Base-by-base conservation (phyloP, 1,140 invertebrate genomes). In the Drosophila busckii region DNA sequence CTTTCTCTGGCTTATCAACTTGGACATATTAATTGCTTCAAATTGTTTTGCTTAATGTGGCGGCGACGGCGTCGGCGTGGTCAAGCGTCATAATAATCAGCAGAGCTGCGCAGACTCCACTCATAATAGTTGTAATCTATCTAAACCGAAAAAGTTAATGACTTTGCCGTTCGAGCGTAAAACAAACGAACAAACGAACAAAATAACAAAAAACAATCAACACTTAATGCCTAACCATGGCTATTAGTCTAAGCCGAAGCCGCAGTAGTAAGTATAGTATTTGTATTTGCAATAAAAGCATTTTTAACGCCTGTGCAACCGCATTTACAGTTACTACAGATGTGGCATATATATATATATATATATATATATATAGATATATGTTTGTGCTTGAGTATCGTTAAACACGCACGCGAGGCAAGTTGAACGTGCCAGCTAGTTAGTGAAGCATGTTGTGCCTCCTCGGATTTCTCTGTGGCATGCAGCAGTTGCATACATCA, bases 321-420 rank as follows among this genome's bases (percentile, higher is more conserved):
- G 31, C 53, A 44, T 23, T 54, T 48, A 34, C 37, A 48, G 20
- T 44, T 20, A 40, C 13, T 41, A 31, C 13, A 40, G 29, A 63
- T 46, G 37, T 37, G 28, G 10, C 2, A 0, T 22, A 41, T 9
- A 28, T 17, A 40, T 40, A 12, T 40, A 15, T 9, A 6, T 40
- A 23, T 3, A 34, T 31, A 31, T 15, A 35, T 35, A 35, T 15
- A 17, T 35, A 35, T 16, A 20, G 17, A 37, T 15, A 31, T 46
- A 50, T 53, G 25, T 49, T 22, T 25, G 52, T 31, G 13, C 4
- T 22, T 34, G 42, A 78, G 75, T 73, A 71, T 69, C 75, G 75
- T 54, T 82, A 66, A 82, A 75, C 75, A 82, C 69, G 70, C 75
- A 82, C 53, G 70, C 70, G 44, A 40, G 29, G 22, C 42, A 58